Conservation (phyloP, 2,113 vertebrate genomes). For the Conger conger region DNA sequence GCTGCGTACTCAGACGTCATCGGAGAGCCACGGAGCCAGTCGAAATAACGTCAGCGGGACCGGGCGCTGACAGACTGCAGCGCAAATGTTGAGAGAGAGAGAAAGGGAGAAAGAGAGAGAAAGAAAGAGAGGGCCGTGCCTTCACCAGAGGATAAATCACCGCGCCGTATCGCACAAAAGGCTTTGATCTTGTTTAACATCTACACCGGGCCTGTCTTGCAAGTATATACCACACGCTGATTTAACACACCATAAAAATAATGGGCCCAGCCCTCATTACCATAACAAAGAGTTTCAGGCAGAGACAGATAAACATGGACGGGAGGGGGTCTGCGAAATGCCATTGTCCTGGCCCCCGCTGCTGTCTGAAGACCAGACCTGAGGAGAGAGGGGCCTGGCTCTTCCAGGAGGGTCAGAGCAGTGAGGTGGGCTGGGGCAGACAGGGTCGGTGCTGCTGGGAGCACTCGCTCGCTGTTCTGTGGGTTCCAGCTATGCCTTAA, state of each 20-base stretch:
- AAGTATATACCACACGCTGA: conserved; percentile 23
- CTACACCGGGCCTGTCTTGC: conserved; percentile 21
- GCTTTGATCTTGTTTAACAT: conserved; percentile 2
- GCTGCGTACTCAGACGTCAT: conserved; percentile 50
- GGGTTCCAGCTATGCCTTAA: conserved; percentile 33
- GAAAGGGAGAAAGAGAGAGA: background rate
- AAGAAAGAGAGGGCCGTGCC: background rate
- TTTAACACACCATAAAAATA: conserved; percentile 14
- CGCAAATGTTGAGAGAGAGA: background rate
- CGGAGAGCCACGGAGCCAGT: conserved; percentile 19
- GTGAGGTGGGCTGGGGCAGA: background rate
- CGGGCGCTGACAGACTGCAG: background rate
- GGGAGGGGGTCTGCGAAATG: conserved; percentile 5
- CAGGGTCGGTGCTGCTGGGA: background rate
- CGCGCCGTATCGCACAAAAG: background rate
- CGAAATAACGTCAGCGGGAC: background rate
- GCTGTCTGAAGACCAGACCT: background rate
- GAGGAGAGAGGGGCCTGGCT: background rate
- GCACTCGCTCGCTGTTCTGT: conserved; percentile 21
- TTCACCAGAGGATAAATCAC: background rate
- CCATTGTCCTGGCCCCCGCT: conserved; percentile 25
- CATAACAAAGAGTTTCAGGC: conserved; percentile 28
- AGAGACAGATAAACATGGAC: conserved; percentile 10
- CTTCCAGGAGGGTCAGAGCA: background rate
- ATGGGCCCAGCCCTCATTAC: conserved; percentile 18